Conservation (phyloP, 2,113 vertebrate species). For the Terrapene triunguis region DNA sequence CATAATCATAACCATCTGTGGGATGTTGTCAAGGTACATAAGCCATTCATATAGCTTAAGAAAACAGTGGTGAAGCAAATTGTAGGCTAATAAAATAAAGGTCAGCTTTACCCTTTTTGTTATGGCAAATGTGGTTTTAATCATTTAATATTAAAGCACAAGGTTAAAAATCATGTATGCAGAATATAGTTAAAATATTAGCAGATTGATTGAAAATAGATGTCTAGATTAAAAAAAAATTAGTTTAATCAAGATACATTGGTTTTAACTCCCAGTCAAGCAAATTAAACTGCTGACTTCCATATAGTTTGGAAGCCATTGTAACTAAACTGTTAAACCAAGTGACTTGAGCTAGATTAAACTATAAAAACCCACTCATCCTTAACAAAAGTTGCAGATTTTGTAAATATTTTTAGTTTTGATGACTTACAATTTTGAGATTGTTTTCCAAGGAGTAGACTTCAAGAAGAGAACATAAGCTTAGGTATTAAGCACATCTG, state of each 20-base stretch:
- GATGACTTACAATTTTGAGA: background rate
- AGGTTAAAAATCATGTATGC: conserved; percentile 33
- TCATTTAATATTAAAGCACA: conserved; percentile 72
- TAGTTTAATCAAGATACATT: conserved; percentile 34
- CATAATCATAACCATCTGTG: conserved; percentile 87
- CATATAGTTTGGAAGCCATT: background rate
- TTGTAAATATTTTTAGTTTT: background rate
- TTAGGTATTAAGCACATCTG: background rate
- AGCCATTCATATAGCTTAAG: conserved; percentile 77
- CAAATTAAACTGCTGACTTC: conserved; percentile 56
- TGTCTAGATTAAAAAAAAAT: background rate
- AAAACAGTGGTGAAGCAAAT: conserved; percentile 86
- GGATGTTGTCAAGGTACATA: conserved; percentile 76
- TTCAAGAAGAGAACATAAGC: background rate
- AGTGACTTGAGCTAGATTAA: conserved; percentile 21
- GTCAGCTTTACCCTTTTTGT: conserved; percentile 79
- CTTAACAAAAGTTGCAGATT: background rate
- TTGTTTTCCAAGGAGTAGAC: background rate
- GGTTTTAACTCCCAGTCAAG: conserved; percentile 21
- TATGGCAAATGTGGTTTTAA: conserved; percentile 80
- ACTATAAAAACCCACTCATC: conserved; percentile 4
- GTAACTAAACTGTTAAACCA: conserved; percentile 50
- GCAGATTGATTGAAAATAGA: conserved; percentile 54
- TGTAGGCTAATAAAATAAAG: conserved; percentile 85
- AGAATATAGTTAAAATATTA: conserved; percentile 15